Conservation (phyloP, 1,140 invertebrate species). For the Drepana arcuata region DNA sequence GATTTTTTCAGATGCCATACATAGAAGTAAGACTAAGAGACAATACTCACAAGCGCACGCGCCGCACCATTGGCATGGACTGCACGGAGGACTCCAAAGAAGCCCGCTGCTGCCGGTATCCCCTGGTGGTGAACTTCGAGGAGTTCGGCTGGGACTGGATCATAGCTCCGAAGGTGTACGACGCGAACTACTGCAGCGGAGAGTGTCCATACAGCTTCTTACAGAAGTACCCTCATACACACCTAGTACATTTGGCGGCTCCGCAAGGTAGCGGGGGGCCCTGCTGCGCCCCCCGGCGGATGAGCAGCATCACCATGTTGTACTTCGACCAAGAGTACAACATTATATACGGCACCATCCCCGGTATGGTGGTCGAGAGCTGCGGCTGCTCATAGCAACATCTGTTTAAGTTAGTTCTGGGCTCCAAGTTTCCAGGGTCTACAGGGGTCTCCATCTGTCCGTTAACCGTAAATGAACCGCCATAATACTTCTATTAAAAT, state of each 20-base stretch:
- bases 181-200: constrained; percentile 97
- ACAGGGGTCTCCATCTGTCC: no score
- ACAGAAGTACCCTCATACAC: constrained; percentile 94
- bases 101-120: constrained; percentile 89
- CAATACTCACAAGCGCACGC: constrained; percentile 74
- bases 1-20: constrained; percentile 82
- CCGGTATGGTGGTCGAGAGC: constrained; percentile 93
- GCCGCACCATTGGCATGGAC: constrained; percentile 84
- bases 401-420: constrained; percentile 10
- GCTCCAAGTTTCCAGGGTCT: constrained; percentile 24
- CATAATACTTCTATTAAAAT: no score
- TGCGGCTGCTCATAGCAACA: constrained; percentile 89
- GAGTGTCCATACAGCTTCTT: constrained; percentile 93
- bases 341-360: constrained; percentile 90
- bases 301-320: constrained; percentile 92
- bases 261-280: constrained; percentile 81
- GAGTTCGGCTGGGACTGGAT: constrained; percentile 99
- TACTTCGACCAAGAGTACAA: constrained; percentile 92
- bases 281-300: constrained; percentile 91
- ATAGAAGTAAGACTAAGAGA: constrained; percentile 83
- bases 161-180: constrained; percentile 95
- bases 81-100: constrained; percentile 85
- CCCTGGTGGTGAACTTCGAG: constrained; percentile 95
- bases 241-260: constrained; percentile 86
- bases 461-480: no score